These are phyloP conservation scores for Borostomias antarcticus DNA, from an alignment of 2,797 vertebrate species.

Conservation along the genomic window DNA sequence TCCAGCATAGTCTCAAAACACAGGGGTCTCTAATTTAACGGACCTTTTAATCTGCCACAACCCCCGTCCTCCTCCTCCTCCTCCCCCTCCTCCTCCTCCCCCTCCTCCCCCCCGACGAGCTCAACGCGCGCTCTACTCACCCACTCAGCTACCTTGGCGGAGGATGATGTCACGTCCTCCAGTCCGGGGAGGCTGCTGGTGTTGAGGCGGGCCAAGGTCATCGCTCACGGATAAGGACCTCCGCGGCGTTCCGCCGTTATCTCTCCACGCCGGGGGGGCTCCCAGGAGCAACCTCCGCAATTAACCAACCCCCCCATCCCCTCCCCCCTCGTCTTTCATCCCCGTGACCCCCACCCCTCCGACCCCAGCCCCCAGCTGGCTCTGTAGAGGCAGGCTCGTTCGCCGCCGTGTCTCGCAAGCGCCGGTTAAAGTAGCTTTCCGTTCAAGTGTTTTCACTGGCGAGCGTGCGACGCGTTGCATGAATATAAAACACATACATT, in stretches of 20 bases:
- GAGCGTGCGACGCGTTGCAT: too few relatives aligned
- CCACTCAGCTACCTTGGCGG: conserved; percentile 50
- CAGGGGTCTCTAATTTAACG: conserved; percentile 58
- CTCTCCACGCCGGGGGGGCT: conserved; percentile 54
- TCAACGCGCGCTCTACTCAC: conserved; percentile 41
- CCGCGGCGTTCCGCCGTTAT: conserved; percentile 52
- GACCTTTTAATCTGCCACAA: conserved; percentile 52
- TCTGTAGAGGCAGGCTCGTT: background rate
- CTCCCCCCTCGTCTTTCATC: background rate
- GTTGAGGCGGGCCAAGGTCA: conserved; percentile 57
- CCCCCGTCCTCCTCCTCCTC: conserved; percentile 28
- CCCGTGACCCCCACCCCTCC: background rate
- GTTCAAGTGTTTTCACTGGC: too few relatives aligned
- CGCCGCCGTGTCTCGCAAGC: too few relatives aligned
- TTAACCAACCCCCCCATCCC: conserved; percentile 55
- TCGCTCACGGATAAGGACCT: conserved; percentile 68
- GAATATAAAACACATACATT: too few relatives aligned
- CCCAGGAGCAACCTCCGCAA: conserved; percentile 58
- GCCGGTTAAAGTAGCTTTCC: too few relatives aligned
- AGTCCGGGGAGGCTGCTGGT: background rate
- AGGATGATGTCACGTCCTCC: conserved; percentile 29
- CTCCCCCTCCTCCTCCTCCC: conserved; percentile 40
- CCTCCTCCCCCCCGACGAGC: conserved; percentile 28
- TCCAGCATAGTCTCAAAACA: conserved; percentile 39
- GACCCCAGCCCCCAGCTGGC: background rate